A percentile compares a stretch with the other conserved stretches of the same genome.
These are phyloP conservation scores for Eupsittula cactorum DNA, from an alignment of 2,113 vertebrate species.

Conservation along the genomic window DNA sequence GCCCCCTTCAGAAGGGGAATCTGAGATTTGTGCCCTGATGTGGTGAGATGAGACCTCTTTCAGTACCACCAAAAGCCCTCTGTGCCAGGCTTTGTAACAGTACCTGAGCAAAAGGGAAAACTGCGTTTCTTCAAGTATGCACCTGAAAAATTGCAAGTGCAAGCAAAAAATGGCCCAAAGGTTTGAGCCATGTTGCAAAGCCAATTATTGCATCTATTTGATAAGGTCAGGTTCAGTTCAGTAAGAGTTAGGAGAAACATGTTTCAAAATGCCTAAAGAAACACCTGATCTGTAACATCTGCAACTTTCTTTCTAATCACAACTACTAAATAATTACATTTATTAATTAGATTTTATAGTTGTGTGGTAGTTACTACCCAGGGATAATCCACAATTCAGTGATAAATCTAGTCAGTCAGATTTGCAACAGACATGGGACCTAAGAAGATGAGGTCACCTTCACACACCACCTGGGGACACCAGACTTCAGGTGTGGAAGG, in stretches of 20 bases:
- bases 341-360: background rate
- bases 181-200: background rate
- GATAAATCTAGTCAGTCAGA: background rate
- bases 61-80: background rate
- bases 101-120: background rate
- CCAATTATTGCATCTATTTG: background rate
- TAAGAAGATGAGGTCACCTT: background rate
- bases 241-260: background rate
- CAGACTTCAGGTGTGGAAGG: background rate
- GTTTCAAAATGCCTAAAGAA: background rate
- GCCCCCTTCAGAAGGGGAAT: slow-evolving; percentile 27
- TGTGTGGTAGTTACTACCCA: background rate
- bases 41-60: background rate
- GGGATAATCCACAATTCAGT: background rate
- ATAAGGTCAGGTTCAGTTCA: background rate
- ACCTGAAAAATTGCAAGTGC: background rate
- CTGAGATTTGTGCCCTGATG: background rate
- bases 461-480: background rate
- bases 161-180: background rate
- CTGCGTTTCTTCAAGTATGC: accelerated
- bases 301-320: background rate
- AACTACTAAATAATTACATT: background rate
- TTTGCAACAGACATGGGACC: background rate
- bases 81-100: background rate
- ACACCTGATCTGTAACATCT: background rate